Evolutionary conservation across 2,888 invertebrate species (phyloP).

Genomic region (Diarsia brunnea): DNA sequence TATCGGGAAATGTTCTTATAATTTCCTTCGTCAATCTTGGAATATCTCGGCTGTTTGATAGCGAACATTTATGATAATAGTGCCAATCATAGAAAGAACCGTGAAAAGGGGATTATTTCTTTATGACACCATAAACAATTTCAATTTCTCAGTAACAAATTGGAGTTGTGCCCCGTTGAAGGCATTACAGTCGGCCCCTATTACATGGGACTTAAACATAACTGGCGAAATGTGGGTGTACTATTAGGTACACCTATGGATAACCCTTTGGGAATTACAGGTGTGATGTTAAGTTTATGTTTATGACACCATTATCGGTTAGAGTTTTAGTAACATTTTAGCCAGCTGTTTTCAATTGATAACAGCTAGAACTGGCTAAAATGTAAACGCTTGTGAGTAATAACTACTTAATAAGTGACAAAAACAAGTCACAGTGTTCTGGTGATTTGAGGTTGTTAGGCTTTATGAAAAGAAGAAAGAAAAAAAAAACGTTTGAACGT

Average conservation of each 20-base stretch:
- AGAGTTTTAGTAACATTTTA: background rate
- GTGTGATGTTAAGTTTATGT: too few relatives aligned
- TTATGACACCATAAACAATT: too few relatives aligned
- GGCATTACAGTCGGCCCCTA: too few relatives aligned
- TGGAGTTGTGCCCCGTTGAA: too few relatives aligned
- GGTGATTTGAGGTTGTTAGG: background rate
- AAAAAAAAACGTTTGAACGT: too few relatives aligned
- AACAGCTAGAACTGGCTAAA: background rate
- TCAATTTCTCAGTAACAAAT: too few relatives aligned
- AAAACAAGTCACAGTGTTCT: background rate
- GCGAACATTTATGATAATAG: background rate
- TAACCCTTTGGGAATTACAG: too few relatives aligned
- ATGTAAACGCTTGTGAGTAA: background rate
- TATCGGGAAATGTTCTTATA: slow-evolving; percentile 29
- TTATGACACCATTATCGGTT: too few relatives aligned
- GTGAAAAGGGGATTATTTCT: background rate
- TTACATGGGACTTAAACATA: too few relatives aligned
- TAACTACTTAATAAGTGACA: background rate
- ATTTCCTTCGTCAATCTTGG: slow-evolving; percentile 11
- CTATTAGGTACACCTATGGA: too few relatives aligned
- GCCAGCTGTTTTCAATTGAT: background rate
- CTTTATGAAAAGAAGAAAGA: too few relatives aligned
- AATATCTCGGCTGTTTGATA: background rate
- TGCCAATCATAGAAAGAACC: background rate
- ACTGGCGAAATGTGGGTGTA: too few relatives aligned